These are phyloP conservation scores for Corythaixoides concolor DNA, from an alignment of 2,113 vertebrate species.

Conservation along the genomic window DNA sequence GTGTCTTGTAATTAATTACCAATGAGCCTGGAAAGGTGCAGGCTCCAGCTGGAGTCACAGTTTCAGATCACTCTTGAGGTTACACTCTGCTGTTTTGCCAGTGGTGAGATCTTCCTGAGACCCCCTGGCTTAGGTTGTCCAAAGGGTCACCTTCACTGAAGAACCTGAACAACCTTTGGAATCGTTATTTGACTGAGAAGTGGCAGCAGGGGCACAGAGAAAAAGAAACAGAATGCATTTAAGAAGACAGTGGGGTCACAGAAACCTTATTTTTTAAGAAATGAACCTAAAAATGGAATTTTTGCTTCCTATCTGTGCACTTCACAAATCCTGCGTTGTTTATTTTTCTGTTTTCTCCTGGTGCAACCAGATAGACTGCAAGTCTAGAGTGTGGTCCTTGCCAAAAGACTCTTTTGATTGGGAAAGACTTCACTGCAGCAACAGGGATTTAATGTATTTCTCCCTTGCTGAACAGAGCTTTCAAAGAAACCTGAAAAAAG, in stretches of 20 bases:
- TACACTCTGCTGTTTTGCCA: not conserved
- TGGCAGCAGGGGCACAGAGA: not conserved
- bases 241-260: not conserved
- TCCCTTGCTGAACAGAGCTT: not conserved
- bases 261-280: not conserved
- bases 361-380: not conserved
- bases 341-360: not conserved
- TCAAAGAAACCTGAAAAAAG: not conserved
- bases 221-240: not conserved
- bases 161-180: not conserved
- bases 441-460: not conserved
- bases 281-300: not conserved
- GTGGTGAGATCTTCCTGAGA: not conserved
- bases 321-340: not conserved
- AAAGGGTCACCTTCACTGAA: not conserved
- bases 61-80: not conserved
- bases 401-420: not conserved
- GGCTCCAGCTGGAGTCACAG: not conserved
- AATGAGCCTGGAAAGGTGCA: not conserved
- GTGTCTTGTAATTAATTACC: not conserved
- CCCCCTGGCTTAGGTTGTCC: not conserved
- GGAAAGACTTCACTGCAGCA: not conserved
- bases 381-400: not conserved
- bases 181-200: not conserved
- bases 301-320: not conserved